A percentile compares a stretch with the other conserved stretches of the same genome.
Evolutionary conservation across 2,888 invertebrate species (phyloP).

Genomic region (Taphrorychus bicolor): DNA sequence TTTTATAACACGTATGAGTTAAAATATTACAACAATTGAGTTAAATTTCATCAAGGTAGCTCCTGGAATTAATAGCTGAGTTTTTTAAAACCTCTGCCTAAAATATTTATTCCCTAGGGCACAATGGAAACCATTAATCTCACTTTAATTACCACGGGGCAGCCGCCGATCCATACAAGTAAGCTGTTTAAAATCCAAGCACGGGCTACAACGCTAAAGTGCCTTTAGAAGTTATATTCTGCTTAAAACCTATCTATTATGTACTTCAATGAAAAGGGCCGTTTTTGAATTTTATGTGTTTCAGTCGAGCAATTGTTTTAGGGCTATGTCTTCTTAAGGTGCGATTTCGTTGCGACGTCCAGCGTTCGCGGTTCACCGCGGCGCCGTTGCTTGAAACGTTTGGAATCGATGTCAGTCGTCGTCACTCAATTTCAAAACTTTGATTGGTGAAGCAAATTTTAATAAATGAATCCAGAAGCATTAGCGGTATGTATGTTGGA

Average conservation of each 20-base stretch:
- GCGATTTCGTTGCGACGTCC: too few relatives aligned
- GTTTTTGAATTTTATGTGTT: constrained; percentile 1
- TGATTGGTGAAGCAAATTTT: too few relatives aligned
- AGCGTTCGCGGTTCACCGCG: too few relatives aligned
- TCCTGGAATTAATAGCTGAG: background rate
- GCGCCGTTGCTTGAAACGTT: too few relatives aligned
- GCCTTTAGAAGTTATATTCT: constrained; percentile 18
- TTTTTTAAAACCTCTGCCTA: background rate
- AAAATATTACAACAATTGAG: background rate
- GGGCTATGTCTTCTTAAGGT: too few relatives aligned
- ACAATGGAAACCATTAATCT: constrained; percentile 12
- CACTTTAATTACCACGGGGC: constrained; percentile 17
- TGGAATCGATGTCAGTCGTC: too few relatives aligned
- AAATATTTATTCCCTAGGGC: constrained; percentile 3
- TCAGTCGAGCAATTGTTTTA: too few relatives aligned
- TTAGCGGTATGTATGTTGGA: too few relatives aligned
- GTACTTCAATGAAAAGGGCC: background rate
- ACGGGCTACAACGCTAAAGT: constrained; percentile 18
- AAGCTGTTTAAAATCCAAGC: constrained; percentile 19
- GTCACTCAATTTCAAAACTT: too few relatives aligned
- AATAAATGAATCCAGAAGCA: too few relatives aligned
- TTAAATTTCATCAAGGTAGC: background rate
- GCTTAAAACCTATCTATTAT: constrained; percentile 7
- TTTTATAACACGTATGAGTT: background rate
- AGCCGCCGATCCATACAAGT: constrained; percentile 12